Conservation (phyloP, 2,797 vertebrate genomes). For the Cryptoblepharus egeriae region DNA sequence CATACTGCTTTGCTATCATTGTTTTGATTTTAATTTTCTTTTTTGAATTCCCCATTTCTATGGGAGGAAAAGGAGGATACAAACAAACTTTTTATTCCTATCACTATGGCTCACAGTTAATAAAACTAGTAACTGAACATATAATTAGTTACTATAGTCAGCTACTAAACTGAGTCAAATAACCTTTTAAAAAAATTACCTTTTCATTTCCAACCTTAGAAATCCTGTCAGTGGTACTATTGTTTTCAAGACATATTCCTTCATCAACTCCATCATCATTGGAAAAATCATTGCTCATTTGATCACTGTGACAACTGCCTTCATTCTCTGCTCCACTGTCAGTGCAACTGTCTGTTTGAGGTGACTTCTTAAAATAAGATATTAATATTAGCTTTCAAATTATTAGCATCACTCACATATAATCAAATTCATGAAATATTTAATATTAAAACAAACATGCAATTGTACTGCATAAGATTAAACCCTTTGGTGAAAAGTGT, state of each 20-base stretch:
- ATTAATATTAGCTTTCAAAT: slow-evolving; percentile 44
- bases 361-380: slow-evolving; percentile 89
- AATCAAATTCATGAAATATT: background rate
- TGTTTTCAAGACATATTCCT: slow-evolving; percentile 96
- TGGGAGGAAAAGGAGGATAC: no score
- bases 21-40: no score
- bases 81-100: background rate
- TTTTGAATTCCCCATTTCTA: no score
- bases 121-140: background rate
- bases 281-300: slow-evolving; percentile 99
- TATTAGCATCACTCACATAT: background rate
- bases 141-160: no score
- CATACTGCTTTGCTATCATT: no score
- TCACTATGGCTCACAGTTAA: background rate
- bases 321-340: slow-evolving; percentile 99
- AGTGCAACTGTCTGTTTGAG: slow-evolving; percentile 98
- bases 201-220: slow-evolving; percentile 89
- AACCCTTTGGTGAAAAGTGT: background rate
- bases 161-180: background rate
- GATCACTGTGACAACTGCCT: slow-evolving; percentile 99
- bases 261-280: slow-evolving; percentile 97
- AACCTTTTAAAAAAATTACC: slow-evolving; percentile 73
- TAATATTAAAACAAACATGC: background rate
- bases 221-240: slow-evolving; percentile 87
- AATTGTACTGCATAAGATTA: background rate